Evolutionary conservation across 2,888 invertebrate species (phyloP), one percentile per base, ranked within the genome.

Genomic region (Pediacus dermestoides): DNA sequence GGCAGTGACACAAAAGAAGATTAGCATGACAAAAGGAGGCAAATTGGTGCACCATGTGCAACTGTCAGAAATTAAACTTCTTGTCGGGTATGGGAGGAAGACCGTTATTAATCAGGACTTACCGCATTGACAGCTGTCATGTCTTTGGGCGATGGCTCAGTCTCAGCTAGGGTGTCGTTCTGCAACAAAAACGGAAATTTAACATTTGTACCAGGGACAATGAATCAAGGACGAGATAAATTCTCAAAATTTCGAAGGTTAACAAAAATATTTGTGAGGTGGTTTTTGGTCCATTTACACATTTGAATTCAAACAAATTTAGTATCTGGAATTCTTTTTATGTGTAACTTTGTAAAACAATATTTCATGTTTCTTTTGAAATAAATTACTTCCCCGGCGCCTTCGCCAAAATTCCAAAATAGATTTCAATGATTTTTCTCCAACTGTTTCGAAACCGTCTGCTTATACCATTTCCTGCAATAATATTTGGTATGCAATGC

Each of bases 111-210:
- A n/a, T n/a, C n/a, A 47, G 47, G 50, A 55, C 78, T 78, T 70
- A 79, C 79, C 77, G 78, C 75, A 71, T 79, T 79, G 63, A 79
- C 76, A 64, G 78, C 78, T 63, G 78, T 77, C 79, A 79, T 79
- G 60, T 72, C 71, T 66, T 68, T 71, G 54, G 70, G 61, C 61
- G 66, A 66, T 58, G 67, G 63, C 48, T 66, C 64, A 48, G 65
- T 59, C 48, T 67, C 66, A 48, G 66, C 64, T 67, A 69, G 55
- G 60, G 64, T 67, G 60, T 70, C 70, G 60, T 61, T 67, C 69
- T 69, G 67, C 14, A 66, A 66, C 42, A 55, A 53, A 57, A 44
- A 31, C 33, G 30, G 27, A 37, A 23, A 34, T 26, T 30, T 34
- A 32, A 16, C 28, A n/a, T n/a, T n/a, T n/a, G n/a, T n/a, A n/a